Evolutionary conservation across 2,113 vertebrate species (phyloP).

Genomic region (Centropus unirufus): DNA sequence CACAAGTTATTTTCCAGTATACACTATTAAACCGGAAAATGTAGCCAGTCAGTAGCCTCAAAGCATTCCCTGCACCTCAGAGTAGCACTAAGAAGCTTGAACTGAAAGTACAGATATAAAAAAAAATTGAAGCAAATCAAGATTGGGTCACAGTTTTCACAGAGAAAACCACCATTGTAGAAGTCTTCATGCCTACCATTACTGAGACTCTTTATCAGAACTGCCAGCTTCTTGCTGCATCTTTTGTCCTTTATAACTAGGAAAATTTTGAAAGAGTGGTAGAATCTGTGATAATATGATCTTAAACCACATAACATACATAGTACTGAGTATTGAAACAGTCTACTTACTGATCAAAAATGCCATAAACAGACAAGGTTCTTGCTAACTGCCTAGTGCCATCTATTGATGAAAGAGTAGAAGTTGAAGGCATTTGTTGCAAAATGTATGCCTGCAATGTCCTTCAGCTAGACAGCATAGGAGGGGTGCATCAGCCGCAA

Average conservation of each 20-base stretch:
- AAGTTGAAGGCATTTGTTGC: background rate
- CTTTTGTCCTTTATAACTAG: background rate
- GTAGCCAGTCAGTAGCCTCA: background rate
- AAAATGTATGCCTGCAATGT: background rate
- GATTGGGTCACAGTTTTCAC: background rate
- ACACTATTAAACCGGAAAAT: background rate
- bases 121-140: background rate
- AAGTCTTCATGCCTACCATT: background rate
- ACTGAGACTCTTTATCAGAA: background rate
- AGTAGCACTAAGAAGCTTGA: background rate
- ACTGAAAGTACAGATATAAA: background rate
- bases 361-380: background rate
- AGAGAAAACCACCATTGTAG: background rate
- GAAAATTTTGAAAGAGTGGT: background rate
- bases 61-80: background rate
- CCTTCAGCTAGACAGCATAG: background rate
- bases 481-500: background rate
- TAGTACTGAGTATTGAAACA: background rate
- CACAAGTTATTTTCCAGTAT: background rate
- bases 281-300: conserved; percentile 25
- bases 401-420: conserved; percentile 56
- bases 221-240: background rate
- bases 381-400: conserved; percentile 58
- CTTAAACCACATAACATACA: background rate
- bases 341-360: background rate